phyloP scores from a whole-genome alignment of 2,113 vertebrate genomes.

The Albula glossodonta region DNA sequence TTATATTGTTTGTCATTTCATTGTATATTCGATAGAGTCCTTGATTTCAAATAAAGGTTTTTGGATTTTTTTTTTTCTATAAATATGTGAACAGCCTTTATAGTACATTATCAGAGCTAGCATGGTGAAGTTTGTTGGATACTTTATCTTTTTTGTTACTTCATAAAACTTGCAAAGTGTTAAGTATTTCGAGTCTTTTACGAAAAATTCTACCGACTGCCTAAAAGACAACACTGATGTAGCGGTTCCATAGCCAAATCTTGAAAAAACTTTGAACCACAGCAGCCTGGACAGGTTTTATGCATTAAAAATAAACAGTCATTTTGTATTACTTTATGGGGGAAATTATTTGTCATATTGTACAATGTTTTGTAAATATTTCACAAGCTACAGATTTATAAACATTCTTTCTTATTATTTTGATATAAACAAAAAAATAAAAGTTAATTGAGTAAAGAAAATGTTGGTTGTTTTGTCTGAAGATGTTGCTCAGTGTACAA shows the following conservation, averaged over 20 bases:
- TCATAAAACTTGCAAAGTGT: slow-evolving; percentile 8
- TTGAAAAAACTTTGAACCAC: slow-evolving; percentile 9
- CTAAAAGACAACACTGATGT: neutral
- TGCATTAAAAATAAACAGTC: slow-evolving; percentile 19
- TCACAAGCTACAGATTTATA: slow-evolving; percentile 54
- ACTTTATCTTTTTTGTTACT: neutral
- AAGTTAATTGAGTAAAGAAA: slow-evolving; percentile 51
- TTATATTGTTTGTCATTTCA: slow-evolving; percentile 26
- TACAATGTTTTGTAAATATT: slow-evolving; percentile 77
- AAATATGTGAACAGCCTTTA: neutral
- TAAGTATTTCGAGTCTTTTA: slow-evolving; percentile 7
- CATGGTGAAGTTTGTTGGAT: neutral
- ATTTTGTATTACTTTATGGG: slow-evolving; percentile 34
- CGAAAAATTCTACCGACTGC: neutral
- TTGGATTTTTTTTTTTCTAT: slow-evolving; percentile 9
- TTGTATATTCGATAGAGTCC: slow-evolving; percentile 19
- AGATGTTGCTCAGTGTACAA: too few species aligned
- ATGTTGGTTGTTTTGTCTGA: neutral
- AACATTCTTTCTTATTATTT: slow-evolving; percentile 60
- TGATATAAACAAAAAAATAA: slow-evolving; percentile 72
- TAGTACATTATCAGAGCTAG: neutral
- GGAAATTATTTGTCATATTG: slow-evolving; percentile 59
- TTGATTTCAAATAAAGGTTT: slow-evolving; percentile 29
- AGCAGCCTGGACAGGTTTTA: neutral
- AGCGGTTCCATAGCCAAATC: neutral